Evolutionary conservation across 2,888 invertebrate genomes (phyloP), one percentile per base, ranked within the genome.

Genomic region (Heterodera filipjevi): DNA sequence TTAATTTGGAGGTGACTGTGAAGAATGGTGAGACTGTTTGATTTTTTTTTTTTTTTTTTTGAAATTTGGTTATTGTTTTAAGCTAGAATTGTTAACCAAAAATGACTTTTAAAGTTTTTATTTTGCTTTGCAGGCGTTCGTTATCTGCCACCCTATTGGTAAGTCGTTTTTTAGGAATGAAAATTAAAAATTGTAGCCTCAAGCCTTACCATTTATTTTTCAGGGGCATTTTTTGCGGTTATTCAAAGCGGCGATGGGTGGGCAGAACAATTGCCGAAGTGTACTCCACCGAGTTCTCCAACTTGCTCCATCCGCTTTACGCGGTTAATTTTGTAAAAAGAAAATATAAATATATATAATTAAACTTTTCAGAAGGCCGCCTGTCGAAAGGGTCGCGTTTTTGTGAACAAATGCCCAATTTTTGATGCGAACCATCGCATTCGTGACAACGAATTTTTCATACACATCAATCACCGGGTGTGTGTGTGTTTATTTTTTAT

Each of bases 341-440:
- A 27, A 22, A 22, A 46, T 0, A 32, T 27, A 22, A 6, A 32
- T 27, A 22, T 64, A 12, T 39, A 44, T 10, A 44, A 10, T 44
- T 12, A 10, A 12, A 10, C 44, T 68, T 84, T 86, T 35, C 87
- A 91, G 92, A 94, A 95, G 90, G 92, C 95, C 82, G 95, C 95
- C 90, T 95, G 95, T 90, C 93, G 94, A 86, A 94, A 94, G 53
- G 96, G 96, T 70, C 94, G 95, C 30, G 92, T 96, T 86, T 95
- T 95, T 22, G 95, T 96, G 89, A 96, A 96, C 92, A 95, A 95
- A 89, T 94, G 95, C 89, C 93, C 93, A 90, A 95, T 96, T 93
- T 94, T 74, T 27, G 82, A 87, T 77, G 77, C 82, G 32, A 95
- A 96, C 90, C 96, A 96, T 91, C 92, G 93, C 89, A 92, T 98